Conservation (phyloP, 2,888 invertebrate genomes). For the Cremastinae sp. region DNA sequence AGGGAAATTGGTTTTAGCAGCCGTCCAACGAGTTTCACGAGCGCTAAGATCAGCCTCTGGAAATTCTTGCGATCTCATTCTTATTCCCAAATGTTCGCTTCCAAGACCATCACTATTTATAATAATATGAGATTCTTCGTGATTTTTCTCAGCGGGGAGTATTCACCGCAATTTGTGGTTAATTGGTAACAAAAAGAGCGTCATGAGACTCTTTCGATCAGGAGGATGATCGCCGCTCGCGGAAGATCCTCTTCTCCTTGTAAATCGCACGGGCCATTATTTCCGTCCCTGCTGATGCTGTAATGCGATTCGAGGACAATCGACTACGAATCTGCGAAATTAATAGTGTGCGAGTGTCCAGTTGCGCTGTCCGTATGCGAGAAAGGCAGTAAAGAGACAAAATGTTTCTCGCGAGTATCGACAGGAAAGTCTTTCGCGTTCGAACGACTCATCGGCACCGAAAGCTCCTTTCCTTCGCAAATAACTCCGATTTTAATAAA, state of each 20-base stretch:
- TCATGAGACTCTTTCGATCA: conserved; percentile 56
- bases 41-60: conserved; percentile 7
- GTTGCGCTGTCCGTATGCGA: no score
- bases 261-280: background rate
- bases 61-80: conserved; percentile 2
- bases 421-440: background rate
- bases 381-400: conserved; percentile 2
- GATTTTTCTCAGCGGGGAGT: background rate
- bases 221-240: conserved; percentile 26
- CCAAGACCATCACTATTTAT: background rate
- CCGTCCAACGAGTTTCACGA: conserved; percentile 40
- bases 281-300: background rate
- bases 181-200: conserved; percentile 32
- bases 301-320: no score
- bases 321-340: no score
- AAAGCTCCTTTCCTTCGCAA: conserved; percentile 22
- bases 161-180: no score
- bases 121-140: background rate
- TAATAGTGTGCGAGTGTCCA: no score
- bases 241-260: conserved; percentile 24
- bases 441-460: conserved; percentile 24
- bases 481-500: conserved; percentile 2
- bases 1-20: conserved; percentile 18
- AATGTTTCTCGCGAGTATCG: conserved; percentile 31
- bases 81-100: background rate